Percentiles rank a stretch among this genome's conserved stretches.
Evolutionary conservation across 92 coral and sea anemone species (phyloP).

Genomic region (Porites rus): DNA sequence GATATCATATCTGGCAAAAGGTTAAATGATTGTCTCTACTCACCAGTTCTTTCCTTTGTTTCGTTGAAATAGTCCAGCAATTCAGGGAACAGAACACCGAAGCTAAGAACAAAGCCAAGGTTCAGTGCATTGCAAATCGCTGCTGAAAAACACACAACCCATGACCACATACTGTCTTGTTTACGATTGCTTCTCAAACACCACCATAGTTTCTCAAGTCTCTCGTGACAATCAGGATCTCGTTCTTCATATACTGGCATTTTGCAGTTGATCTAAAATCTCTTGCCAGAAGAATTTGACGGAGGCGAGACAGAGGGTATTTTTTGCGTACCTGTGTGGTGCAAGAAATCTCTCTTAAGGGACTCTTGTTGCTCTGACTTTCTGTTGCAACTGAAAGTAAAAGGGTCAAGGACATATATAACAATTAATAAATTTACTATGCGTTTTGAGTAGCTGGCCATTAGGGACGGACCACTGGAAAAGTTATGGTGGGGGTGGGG

Average conservation of each 20-base stretch:
- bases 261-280: background rate
- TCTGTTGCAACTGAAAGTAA: no score
- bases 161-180: slow-evolving; percentile 32
- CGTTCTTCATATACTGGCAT: background rate
- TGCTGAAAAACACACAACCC: slow-evolving; percentile 54
- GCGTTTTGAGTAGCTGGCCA: no score
- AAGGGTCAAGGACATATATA: no score
- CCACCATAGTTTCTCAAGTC: background rate
- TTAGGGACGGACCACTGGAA: no score
- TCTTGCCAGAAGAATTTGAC: no score
- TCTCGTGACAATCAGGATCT: background rate
- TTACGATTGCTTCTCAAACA: slow-evolving; percentile 1
- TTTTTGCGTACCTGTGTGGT: no score
- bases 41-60: slow-evolving; percentile 50
- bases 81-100: slow-evolving; percentile 45
- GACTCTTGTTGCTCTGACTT: no score
- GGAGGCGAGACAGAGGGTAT: no score
- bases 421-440: no score
- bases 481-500: no score
- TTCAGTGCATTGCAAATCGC: slow-evolving; percentile 12
- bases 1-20: no score
- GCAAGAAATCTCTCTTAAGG: no score
- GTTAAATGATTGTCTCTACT: background rate
- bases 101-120: slow-evolving; percentile 45
- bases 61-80: slow-evolving; percentile 33